A percentile compares a stretch with the other conserved stretches of the same genome.
phyloP scores from a whole-genome alignment of 1,140 invertebrate species.

The Meloidogyne hapla region DNA sequence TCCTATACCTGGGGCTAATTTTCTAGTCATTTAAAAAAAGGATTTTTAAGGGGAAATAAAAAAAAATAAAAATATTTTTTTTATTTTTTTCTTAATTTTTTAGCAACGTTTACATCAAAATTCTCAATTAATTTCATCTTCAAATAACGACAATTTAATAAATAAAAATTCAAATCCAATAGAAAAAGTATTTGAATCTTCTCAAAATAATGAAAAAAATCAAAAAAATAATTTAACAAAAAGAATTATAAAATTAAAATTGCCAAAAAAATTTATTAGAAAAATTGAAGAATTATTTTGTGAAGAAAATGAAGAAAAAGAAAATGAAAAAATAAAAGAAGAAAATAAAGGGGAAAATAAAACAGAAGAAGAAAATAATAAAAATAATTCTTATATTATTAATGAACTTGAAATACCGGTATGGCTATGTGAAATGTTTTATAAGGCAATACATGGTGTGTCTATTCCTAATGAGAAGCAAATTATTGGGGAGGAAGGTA shows the following conservation, averaged over 20 bases:
- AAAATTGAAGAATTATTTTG: not conserved
- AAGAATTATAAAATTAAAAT: not conserved
- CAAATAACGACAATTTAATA: not conserved
- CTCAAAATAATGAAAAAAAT: not conserved
- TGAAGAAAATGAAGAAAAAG: not conserved
- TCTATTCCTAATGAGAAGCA: constrained; percentile 1
- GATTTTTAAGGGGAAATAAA: no score
- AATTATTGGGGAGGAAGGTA: not conserved
- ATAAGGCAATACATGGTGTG: not conserved
- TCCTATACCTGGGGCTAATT: no score
- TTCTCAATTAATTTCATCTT: not conserved
- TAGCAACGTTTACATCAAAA: not conserved
- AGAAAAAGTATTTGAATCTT: not conserved
- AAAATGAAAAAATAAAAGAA: not conserved
- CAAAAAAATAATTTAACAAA: not conserved
- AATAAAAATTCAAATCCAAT: not conserved
- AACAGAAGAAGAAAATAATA: no score
- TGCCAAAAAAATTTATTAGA: constrained; percentile 1
- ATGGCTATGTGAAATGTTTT: not conserved
- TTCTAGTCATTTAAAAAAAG: no score
- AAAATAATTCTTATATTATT: no score
- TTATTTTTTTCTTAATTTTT: not conserved
- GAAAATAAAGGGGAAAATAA: no score
- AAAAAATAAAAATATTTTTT: no score
- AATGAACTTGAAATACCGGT: not conserved